These are phyloP conservation scores for Glossophaga mutica DNA, from an alignment of 2,797 vertebrate species.

Conservation along the genomic window DNA sequence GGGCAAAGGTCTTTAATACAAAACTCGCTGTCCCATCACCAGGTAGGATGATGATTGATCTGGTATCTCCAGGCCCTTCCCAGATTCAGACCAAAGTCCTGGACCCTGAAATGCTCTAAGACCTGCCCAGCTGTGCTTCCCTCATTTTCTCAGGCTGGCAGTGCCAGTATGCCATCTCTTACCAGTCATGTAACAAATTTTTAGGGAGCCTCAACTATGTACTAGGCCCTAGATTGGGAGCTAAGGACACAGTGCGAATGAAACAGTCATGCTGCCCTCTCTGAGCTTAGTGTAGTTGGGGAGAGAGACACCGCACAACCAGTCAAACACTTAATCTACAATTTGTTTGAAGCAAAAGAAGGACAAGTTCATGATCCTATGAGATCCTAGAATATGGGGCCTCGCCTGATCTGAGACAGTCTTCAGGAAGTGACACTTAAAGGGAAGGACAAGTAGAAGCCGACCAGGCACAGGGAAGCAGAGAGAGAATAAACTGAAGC, in stretches of 20 bases:
- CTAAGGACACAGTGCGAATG: background rate
- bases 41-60: background rate
- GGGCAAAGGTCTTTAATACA: constrained; percentile 28
- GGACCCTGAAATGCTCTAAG: background rate
- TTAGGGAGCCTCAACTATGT: background rate
- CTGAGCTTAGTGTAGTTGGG: background rate
- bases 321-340: background rate
- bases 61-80: background rate
- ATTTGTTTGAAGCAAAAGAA: background rate
- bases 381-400: background rate
- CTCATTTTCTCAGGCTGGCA: background rate
- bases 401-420: background rate
- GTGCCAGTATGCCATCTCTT: background rate
- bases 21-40: background rate
- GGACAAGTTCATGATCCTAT: background rate
- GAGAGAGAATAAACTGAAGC: background rate
- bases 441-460: background rate
- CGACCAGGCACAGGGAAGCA: rapidly evolving
- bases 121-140: background rate
- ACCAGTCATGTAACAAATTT: background rate
- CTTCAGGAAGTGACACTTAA: background rate
- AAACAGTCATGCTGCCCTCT: background rate
- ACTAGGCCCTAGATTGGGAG: background rate
- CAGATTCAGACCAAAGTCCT: constrained; percentile 32
- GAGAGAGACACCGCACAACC: background rate